Evolutionary conservation across 2,797 vertebrate genomes (phyloP).

Genomic region (Sebastes ruberrimus): DNA sequence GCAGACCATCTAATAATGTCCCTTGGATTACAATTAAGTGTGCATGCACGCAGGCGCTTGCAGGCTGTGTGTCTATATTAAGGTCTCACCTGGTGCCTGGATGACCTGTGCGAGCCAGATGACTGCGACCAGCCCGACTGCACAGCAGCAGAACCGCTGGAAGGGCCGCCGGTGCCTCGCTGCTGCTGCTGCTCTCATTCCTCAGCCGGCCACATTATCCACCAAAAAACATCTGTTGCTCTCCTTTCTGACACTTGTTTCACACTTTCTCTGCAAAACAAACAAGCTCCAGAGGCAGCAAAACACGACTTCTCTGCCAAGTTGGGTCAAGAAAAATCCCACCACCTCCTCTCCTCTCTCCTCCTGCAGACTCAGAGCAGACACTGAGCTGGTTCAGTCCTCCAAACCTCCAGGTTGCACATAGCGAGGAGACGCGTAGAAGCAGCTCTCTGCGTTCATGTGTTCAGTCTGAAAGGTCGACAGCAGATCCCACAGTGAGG

Average conservation of each 20-base stretch:
- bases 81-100: slow-evolving; percentile 80
- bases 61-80: slow-evolving; percentile 22
- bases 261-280: slow-evolving; percentile 56
- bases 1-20: neutral
- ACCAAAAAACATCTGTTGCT: slow-evolving; percentile 72
- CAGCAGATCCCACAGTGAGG: slow-evolving; percentile 64
- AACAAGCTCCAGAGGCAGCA: slow-evolving; percentile 20
- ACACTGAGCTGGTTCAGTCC: slow-evolving; percentile 25
- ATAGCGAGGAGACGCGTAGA: slow-evolving; percentile 26
- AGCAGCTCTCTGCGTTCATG: slow-evolving; percentile 39
- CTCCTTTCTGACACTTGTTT: slow-evolving; percentile 60
- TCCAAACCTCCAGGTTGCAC: slow-evolving; percentile 28
- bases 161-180: slow-evolving; percentile 78
- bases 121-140: slow-evolving; percentile 77
- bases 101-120: slow-evolving; percentile 78
- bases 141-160: slow-evolving; percentile 84
- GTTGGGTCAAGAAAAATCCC: slow-evolving; percentile 45
- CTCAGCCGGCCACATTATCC: slow-evolving; percentile 68
- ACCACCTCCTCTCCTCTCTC: neutral
- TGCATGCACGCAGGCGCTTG: slow-evolving; percentile 1
- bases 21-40: neutral
- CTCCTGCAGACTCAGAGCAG: slow-evolving; percentile 28
- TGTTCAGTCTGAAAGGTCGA: slow-evolving; percentile 66
- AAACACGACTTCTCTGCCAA: slow-evolving; percentile 61
- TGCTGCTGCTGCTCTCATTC: slow-evolving; percentile 74